Evolutionary conservation across 1,140 invertebrate genomes (phyloP).

Genomic region (Aphaenogaster rudis): DNA sequence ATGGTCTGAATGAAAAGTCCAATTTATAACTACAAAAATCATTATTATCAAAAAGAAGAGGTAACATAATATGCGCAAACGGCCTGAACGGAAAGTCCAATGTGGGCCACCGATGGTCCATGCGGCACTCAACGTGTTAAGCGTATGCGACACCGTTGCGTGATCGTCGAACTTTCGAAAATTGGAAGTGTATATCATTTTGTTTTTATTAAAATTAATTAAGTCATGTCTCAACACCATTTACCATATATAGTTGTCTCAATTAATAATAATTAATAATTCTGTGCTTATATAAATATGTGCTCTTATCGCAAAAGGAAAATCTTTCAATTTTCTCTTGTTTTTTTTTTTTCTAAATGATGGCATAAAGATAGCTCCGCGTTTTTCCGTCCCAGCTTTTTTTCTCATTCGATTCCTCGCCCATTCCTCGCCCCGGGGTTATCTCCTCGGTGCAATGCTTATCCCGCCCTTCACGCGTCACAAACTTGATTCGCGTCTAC

Average conservation of each 20-base stretch:
- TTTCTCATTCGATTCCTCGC: neutral
- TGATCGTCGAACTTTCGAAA: neutral
- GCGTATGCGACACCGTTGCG: neutral
- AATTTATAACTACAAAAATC: too few relatives aligned
- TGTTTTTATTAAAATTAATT: neutral
- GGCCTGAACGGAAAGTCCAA: too few relatives aligned
- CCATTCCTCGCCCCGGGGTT: neutral
- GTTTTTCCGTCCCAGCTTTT: slow-evolving; percentile 15
- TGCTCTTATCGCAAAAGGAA: neutral
- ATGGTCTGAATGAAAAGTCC: too few relatives aligned
- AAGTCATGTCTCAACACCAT: neutral
- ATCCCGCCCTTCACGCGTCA: slow-evolving; percentile 56
- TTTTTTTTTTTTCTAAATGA: neutral
- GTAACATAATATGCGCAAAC: too few relatives aligned
- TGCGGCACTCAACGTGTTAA: too few relatives aligned
- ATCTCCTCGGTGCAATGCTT: slow-evolving; percentile 46
- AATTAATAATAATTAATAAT: neutral
- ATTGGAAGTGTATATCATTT: neutral
- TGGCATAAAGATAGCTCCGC: neutral
- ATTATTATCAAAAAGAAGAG: too few relatives aligned
- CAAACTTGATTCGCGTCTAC: slow-evolving; percentile 55
- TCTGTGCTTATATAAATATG: neutral
- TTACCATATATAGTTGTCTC: neutral
- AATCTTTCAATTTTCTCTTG: slow-evolving; percentile 7
- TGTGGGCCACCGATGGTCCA: too few relatives aligned